Evolutionary conservation across 64 coral and sea anemone genomes (phyloP).

Genomic region (Dendrophyllia cribrosa): DNA sequence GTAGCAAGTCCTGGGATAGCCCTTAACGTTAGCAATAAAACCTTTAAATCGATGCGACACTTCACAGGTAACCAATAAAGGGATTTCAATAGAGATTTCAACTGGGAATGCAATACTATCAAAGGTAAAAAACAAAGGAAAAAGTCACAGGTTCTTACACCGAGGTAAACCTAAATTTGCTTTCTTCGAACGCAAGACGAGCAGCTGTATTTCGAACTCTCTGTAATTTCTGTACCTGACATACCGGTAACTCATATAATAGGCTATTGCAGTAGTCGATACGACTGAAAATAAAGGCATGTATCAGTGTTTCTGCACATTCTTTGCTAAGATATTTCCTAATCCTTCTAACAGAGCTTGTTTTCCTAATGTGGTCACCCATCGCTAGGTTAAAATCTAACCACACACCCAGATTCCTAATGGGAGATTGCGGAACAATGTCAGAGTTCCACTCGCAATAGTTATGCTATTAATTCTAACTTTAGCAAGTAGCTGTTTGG

Average conservation of each 20-base stretch:
- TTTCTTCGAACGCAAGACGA: too few relatives aligned
- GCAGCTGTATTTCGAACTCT: background rate
- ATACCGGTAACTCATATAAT: background rate
- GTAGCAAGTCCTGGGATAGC: too few relatives aligned
- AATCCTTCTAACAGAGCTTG: background rate
- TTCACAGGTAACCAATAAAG: too few relatives aligned
- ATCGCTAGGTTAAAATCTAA: background rate
- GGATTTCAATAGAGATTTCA: too few relatives aligned
- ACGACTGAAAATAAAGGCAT: constrained; percentile 13
- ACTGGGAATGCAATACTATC: too few relatives aligned
- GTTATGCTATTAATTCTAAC: background rate
- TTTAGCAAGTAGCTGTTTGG: background rate
- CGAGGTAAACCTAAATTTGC: too few relatives aligned
- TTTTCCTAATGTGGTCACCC: background rate
- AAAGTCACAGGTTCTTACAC: too few relatives aligned
- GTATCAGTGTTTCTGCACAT: constrained; percentile 4
- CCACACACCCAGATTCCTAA: background rate
- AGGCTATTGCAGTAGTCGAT: constrained; percentile 27
- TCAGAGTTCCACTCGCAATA: background rate
- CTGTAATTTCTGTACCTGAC: constrained; percentile 2
- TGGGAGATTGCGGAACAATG: too few relatives aligned
- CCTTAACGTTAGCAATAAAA: too few relatives aligned
- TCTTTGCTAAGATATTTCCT: background rate
- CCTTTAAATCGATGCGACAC: too few relatives aligned
- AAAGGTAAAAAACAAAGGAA: too few relatives aligned